phyloP scores from a whole-genome alignment of 2,888 invertebrate species.

The Drosophila paucipuncta region DNA sequence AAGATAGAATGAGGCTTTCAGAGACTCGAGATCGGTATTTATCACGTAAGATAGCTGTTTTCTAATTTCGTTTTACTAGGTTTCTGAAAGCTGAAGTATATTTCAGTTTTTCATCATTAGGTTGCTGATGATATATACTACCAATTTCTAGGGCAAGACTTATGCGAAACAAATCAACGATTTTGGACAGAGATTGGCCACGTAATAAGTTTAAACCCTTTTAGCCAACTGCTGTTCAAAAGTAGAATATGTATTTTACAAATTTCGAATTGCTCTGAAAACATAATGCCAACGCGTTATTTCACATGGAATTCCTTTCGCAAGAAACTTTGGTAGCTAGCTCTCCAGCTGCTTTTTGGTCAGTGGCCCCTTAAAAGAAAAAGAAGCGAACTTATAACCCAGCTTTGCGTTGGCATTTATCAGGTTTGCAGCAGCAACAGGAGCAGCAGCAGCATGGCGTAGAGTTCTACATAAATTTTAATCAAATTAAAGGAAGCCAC shows the following conservation, averaged over 20 bases:
- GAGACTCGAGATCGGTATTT: not conserved
- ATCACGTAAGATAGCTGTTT: not conserved
- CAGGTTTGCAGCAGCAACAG: constrained; percentile 27
- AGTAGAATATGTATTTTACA: not conserved
- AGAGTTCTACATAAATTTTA: constrained; percentile 80
- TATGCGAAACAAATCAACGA: not conserved
- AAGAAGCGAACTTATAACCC: constrained; percentile 20
- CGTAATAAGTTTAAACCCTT: not conserved
- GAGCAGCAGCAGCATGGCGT: constrained; percentile 14
- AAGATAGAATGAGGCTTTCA: not conserved
- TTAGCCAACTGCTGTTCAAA: not conserved
- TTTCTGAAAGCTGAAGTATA: not conserved
- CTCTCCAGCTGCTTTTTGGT: constrained; percentile 9
- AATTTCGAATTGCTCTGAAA: constrained; percentile 4
- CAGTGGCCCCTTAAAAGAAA: constrained; percentile 7
- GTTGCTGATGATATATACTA: not conserved
- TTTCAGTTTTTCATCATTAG: not conserved
- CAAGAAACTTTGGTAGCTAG: not conserved
- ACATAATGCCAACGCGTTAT: constrained; percentile 3
- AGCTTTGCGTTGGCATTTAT: constrained; percentile 34
- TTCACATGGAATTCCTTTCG: constrained; percentile 19
- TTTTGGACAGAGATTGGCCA: not conserved
- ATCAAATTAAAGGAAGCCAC: constrained; percentile 79
- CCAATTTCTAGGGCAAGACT: not conserved
- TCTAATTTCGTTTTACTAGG: not conserved